Percentiles rank a stretch among this genome's conserved stretches.
These are phyloP conservation scores for Gymnoscopelus braueri DNA, from an alignment of 2,797 vertebrate species.

Conservation along the genomic window DNA sequence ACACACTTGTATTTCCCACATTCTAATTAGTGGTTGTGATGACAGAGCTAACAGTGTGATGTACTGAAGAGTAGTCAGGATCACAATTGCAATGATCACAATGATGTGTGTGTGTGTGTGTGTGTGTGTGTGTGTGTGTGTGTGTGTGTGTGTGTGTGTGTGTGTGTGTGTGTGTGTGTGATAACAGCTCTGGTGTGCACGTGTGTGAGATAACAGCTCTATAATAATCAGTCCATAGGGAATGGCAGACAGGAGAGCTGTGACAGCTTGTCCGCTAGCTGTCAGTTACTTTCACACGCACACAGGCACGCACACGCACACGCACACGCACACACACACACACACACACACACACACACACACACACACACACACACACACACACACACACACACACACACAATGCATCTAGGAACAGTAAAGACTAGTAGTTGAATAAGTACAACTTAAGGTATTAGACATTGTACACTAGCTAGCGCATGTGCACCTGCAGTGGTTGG, in stretches of 20 bases:
- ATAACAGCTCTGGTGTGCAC: conserved; percentile 56
- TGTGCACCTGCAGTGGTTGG: no score
- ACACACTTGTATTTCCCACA: conserved; percentile 28
- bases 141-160: not conserved
- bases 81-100: conserved; percentile 45
- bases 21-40: conserved; percentile 75
- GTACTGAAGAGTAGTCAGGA: conserved; percentile 63
- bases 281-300: conserved; percentile 62
- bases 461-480: no score
- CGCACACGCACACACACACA: conserved; percentile 41
- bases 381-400: no score
- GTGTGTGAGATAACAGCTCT: conserved; percentile 61
- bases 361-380: conserved; percentile 12
- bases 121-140: not conserved
- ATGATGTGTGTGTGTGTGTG: conserved; percentile 4
- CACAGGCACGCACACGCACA: conserved; percentile 23
- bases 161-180: conserved; percentile 11
- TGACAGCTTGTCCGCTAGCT: conserved; percentile 71
- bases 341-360: conserved; percentile 9
- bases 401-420: no score
- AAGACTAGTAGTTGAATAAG: no score
- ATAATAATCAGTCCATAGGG: conserved; percentile 74
- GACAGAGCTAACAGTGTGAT: conserved; percentile 67
- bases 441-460: no score
- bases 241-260: conserved; percentile 64